These are phyloP conservation scores for Zeuzera pyrina DNA, from an alignment of 2,888 invertebrate species.

Conservation along the genomic window DNA sequence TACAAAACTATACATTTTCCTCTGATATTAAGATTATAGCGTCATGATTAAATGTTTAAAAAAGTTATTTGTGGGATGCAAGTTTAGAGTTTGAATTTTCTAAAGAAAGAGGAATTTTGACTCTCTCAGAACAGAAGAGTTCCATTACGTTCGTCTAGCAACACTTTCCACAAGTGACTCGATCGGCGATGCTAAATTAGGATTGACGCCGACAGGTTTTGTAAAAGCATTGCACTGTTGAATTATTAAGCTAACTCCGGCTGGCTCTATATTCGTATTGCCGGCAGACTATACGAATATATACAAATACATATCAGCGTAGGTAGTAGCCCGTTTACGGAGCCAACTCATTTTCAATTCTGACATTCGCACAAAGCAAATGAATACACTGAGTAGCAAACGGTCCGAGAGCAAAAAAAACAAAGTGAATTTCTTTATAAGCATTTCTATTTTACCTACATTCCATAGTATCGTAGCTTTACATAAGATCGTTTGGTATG, in stretches of 20 bases:
- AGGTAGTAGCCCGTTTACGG: conserved; percentile 51
- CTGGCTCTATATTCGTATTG: conserved; percentile 61
- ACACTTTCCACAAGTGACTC: conserved; percentile 64
- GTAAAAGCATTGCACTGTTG: conserved; percentile 74
- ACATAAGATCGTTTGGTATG: too few species aligned
- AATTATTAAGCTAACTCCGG: conserved; percentile 68
- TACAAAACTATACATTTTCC: too few species aligned
- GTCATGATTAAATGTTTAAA: too few species aligned
- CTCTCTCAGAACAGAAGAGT: conserved; percentile 45
- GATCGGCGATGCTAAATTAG: conserved; percentile 65
- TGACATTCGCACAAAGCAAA: conserved; percentile 63
- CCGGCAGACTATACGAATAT: conserved; percentile 36
- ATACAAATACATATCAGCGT: conserved; percentile 22
- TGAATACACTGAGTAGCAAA: too few species aligned
- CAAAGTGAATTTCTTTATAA: too few species aligned
- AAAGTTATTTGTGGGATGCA: too few species aligned
- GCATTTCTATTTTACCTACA: too few species aligned
- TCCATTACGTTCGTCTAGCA: conserved; percentile 67
- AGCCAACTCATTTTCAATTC: conserved; percentile 62
- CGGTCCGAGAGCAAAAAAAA: too few species aligned
- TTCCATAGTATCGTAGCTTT: too few species aligned
- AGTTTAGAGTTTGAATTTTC: too few species aligned
- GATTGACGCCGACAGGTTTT: conserved; percentile 71
- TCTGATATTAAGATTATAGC: too few species aligned
- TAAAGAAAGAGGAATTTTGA: conserved; percentile 4